phyloP scores from a whole-genome alignment of 2,888 invertebrate genomes.

The Mesopsocus fuscifrons region DNA sequence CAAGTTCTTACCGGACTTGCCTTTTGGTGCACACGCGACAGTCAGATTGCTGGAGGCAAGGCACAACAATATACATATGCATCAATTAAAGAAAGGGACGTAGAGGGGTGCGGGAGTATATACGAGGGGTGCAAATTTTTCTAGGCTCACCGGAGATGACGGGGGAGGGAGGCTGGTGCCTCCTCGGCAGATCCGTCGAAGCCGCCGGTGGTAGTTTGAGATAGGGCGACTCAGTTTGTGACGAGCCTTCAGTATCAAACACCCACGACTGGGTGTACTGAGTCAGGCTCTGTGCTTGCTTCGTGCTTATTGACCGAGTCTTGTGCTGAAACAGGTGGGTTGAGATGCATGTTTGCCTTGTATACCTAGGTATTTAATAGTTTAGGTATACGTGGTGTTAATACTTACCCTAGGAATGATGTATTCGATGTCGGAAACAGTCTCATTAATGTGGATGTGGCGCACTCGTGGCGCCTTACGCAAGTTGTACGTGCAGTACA shows the following conservation, averaged over 20 bases:
- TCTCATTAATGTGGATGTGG: slow-evolving; percentile 24
- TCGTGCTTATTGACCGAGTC: not conserved
- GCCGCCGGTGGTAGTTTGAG: slow-evolving; percentile 13
- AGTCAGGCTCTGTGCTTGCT: slow-evolving; percentile 16
- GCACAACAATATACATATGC: too few species aligned
- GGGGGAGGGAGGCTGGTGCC: not conserved
- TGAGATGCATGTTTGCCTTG: too few species aligned
- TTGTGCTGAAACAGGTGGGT: slow-evolving; percentile 6
- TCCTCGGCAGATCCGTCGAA: slow-evolving; percentile 5
- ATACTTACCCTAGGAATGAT: slow-evolving; percentile 31
- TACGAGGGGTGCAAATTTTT: too few species aligned
- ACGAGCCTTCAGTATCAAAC: slow-evolving; percentile 24
- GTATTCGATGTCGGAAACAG: slow-evolving; percentile 30
- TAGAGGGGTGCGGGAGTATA: too few species aligned
- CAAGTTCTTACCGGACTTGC: too few species aligned
- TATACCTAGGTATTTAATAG: slow-evolving; percentile 23
- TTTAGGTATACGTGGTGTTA: too few species aligned
- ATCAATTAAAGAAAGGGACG: too few species aligned
- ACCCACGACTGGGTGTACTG: slow-evolving; percentile 32
- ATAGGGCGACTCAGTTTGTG: slow-evolving; percentile 19
- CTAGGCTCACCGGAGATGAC: not conserved
- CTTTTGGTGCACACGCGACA: too few species aligned
- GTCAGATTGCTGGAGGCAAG: too few species aligned
- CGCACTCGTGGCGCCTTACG: slow-evolving; percentile 17
- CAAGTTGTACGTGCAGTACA: slow-evolving; percentile 29